A percentile compares a stretch with the other conserved stretches of the same genome.
These are phyloP conservation scores for Aleiodes leptofemur DNA, from an alignment of 2,888 invertebrate species.

Conservation along the genomic window DNA sequence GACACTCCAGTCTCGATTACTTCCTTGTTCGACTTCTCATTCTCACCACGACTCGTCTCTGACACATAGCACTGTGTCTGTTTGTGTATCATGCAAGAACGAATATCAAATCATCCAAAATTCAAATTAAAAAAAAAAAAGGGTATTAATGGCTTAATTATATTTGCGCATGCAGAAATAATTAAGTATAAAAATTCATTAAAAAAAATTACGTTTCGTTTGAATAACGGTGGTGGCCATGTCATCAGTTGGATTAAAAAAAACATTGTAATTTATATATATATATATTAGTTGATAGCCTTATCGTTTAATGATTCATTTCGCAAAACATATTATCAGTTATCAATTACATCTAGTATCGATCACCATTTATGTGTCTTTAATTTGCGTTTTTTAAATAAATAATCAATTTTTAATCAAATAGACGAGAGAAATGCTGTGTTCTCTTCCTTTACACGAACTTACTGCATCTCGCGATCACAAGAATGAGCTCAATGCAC, in stretches of 20 bases:
- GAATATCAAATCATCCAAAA: slow-evolving; percentile 30
- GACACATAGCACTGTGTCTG: slow-evolving; percentile 74
- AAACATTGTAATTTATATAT: slow-evolving; percentile 44
- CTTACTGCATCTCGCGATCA: background rate
- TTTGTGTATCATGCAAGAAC: slow-evolving; percentile 43
- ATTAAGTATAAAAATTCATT: slow-evolving; percentile 1
- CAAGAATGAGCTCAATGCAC: background rate
- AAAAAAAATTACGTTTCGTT: slow-evolving; percentile 51
- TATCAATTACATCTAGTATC: background rate
- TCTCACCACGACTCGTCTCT: slow-evolving; percentile 71
- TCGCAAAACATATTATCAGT: background rate
- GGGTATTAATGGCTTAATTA: slow-evolving; percentile 3
- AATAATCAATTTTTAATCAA: background rate
- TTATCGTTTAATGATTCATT: background rate
- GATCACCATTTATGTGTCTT: no score
- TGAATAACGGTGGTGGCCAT: slow-evolving; percentile 49
- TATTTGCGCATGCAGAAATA: slow-evolving; percentile 11
- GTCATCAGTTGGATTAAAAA: slow-evolving; percentile 53
- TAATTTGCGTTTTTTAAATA: background rate
- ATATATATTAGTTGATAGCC: background rate
- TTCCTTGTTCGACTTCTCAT: slow-evolving; percentile 72
- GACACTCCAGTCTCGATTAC: slow-evolving; percentile 76
- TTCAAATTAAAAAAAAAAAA: slow-evolving; percentile 46
- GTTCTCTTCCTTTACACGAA: background rate
- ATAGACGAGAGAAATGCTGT: background rate